These are phyloP conservation scores for Ernsta delagoae DNA, from an alignment of 2,888 invertebrate species.

Conservation along the genomic window DNA sequence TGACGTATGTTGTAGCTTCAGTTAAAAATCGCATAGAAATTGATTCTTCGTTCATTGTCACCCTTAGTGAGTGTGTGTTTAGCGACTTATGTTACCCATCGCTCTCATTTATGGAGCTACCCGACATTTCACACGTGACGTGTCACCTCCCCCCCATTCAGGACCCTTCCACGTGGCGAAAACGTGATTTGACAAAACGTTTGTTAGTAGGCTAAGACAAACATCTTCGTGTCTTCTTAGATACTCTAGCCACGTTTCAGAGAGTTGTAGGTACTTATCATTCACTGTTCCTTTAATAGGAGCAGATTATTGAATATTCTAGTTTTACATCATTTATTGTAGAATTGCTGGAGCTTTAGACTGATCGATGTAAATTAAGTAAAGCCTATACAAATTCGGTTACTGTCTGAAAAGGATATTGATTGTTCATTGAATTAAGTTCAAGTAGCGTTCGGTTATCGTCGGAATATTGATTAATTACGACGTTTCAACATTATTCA, in stretches of 20 bases:
- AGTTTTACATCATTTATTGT: background rate
- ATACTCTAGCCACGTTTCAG: slow-evolving; percentile 16
- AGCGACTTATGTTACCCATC: background rate
- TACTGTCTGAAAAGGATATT: slow-evolving; percentile 28
- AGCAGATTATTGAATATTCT: slow-evolving; percentile 11
- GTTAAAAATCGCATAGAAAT: background rate
- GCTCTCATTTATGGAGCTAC: background rate
- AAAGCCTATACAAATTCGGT: slow-evolving; percentile 23
- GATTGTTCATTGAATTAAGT: slow-evolving; percentile 25
- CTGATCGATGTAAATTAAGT: slow-evolving; percentile 23
- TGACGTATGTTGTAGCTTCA: background rate
- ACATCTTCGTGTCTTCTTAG: too few species aligned
- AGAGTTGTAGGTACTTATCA: background rate
- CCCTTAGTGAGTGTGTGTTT: background rate
- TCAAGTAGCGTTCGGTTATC: slow-evolving; percentile 20
- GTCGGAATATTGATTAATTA: slow-evolving; percentile 34
- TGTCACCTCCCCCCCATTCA: background rate
- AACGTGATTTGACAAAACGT: background rate
- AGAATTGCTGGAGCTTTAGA: slow-evolving; percentile 1
- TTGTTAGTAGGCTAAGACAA: too few species aligned
- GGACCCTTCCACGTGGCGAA: background rate
- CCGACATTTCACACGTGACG: background rate
- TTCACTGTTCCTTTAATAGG: background rate
- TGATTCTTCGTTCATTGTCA: background rate
- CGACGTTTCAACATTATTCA: slow-evolving; percentile 14